A percentile compares a stretch with the other conserved stretches of the same genome.
Conservation (phyloP, 35 echinoderm and acorn worm species). For the Amphiura filiformis region DNA sequence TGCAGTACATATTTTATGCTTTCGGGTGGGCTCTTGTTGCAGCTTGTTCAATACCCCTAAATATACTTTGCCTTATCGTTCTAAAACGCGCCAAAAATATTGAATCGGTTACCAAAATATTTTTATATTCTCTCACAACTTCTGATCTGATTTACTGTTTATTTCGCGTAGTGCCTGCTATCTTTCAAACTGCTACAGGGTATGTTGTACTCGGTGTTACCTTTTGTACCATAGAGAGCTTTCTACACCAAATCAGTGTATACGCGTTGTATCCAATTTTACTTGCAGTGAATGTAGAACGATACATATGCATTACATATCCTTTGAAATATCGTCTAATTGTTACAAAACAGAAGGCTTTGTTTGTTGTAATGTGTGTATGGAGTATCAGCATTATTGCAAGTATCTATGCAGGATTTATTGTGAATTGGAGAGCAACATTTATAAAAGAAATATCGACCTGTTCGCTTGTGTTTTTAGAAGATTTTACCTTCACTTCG, state of each 20-base stretch:
- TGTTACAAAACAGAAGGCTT: not conserved
- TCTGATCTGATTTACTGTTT: slow-evolving; percentile 14
- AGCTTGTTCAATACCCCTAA: not conserved
- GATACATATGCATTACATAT: slow-evolving; percentile 18
- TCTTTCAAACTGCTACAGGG: not conserved
- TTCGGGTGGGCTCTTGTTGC: not conserved
- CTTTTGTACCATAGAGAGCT: slow-evolving; percentile 12
- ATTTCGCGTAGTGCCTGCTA: not conserved
- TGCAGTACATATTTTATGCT: not conserved
- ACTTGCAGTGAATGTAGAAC: slow-evolving; percentile 13
- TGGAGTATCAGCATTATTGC: not conserved
- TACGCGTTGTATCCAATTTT: not conserved
- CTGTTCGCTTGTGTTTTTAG: not conserved
- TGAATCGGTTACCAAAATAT: not conserved
- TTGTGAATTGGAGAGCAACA: not conserved
- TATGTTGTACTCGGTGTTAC: not conserved
- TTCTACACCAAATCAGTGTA: not conserved
- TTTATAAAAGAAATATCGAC: not conserved
- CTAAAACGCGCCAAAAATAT: not conserved
- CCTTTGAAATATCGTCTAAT: not conserved
- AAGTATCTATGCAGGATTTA: not conserved
- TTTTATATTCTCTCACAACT: slow-evolving; percentile 17
- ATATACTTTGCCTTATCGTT: slow-evolving; percentile 4
- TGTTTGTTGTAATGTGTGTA: not conserved
- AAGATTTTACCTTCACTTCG: not conserved